Conservation (phyloP, 2,797 vertebrate genomes). For the Cyclopterus lumpus region DNA sequence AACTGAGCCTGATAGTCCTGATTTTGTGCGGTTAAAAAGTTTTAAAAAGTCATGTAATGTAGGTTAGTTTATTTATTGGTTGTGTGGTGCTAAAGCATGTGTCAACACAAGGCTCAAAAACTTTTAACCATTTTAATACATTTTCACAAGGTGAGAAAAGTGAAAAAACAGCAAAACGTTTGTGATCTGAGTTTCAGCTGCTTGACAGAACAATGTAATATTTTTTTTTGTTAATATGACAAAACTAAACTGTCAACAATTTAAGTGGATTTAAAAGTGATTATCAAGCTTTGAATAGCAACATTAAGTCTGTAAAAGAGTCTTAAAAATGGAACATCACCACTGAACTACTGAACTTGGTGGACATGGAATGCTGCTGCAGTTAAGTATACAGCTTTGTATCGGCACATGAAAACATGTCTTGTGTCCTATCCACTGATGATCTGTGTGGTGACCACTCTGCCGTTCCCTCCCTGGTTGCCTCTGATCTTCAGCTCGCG, state of each 20-base stretch:
- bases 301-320: background rate
- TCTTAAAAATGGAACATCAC: background rate
- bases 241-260: too few relatives aligned
- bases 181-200: background rate
- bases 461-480: accelerated
- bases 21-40: background rate
- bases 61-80: too few relatives aligned
- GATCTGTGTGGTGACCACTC: slow-evolving; percentile 66
- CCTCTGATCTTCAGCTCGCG: slow-evolving; percentile 74
- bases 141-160: background rate
- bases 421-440: background rate
- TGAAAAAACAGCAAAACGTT: background rate
- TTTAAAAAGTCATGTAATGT: too few relatives aligned
- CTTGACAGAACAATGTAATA: background rate
- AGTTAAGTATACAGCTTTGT: background rate
- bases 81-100: background rate
- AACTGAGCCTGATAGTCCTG: background rate
- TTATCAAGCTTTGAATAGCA: background rate
- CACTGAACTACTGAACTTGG: background rate
- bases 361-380: background rate
- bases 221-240: too few relatives aligned
- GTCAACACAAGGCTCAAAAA: background rate
- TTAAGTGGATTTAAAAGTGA: too few relatives aligned
- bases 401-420: background rate
- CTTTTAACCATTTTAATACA: background rate